A percentile compares a stretch with the other conserved stretches of the same genome.
These are phyloP conservation scores for Eristalinus sepulchralis DNA, from an alignment of 2,888 invertebrate species.

Conservation along the genomic window DNA sequence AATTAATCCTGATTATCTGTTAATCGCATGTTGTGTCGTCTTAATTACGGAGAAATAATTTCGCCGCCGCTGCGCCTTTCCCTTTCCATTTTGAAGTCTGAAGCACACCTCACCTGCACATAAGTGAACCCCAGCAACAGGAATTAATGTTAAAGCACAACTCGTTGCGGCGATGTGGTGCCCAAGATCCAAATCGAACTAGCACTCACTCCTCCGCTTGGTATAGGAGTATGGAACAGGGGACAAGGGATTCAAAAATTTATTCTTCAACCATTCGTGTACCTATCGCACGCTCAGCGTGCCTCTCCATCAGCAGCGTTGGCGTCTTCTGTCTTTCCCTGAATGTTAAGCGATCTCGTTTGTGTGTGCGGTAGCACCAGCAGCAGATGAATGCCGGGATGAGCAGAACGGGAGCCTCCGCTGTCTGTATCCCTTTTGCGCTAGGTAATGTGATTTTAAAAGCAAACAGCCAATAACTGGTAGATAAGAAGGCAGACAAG, in stretches of 20 bases:
- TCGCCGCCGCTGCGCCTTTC: not conserved
- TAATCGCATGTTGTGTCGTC: constrained; percentile 67
- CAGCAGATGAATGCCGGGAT: not conserved
- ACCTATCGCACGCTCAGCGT: constrained; percentile 2
- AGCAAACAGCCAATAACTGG: constrained; percentile 68
- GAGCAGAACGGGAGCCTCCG: not conserved
- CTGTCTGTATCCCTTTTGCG: constrained; percentile 19
- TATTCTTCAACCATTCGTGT: constrained; percentile 36
- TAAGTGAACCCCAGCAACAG: constrained; percentile 23
- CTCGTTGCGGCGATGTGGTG: not conserved
- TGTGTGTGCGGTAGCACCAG: not conserved
- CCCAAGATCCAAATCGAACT: constrained; percentile 14
- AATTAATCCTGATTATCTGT: constrained; percentile 69
- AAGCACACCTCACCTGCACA: constrained; percentile 1
- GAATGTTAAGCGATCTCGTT: constrained; percentile 4
- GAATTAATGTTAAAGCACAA: constrained; percentile 61
- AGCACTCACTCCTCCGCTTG: not conserved
- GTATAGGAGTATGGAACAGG: constrained; percentile 15
- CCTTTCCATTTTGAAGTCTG: not conserved
- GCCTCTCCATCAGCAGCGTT: not conserved
- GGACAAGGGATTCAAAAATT: constrained; percentile 44
- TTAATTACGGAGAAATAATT: constrained; percentile 68
- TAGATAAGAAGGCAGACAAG: constrained; percentile 48
- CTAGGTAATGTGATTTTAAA: constrained; percentile 66
- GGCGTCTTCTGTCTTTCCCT: constrained; percentile 13